phyloP scores from a whole-genome alignment of 2,888 invertebrate genomes.

The Eristalis intricaria region DNA sequence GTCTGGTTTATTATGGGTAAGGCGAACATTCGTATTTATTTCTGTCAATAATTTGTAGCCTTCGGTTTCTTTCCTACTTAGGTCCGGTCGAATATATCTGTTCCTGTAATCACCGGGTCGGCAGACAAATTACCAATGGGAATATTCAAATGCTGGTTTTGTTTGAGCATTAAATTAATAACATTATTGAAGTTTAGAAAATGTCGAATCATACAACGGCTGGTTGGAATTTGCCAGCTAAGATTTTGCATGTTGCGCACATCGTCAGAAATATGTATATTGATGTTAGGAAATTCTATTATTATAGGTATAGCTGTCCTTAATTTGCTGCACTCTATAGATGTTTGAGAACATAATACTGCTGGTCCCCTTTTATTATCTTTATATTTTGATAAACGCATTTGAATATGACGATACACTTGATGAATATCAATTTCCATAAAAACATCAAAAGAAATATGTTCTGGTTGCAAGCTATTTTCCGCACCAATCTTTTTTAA shows the following conservation, averaged over 20 bases:
- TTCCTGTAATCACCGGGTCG: conserved; percentile 93
- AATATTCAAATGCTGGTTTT: conserved; percentile 94
- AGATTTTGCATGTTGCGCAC: conserved; percentile 90
- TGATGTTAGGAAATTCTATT: conserved; percentile 85
- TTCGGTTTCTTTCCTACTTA: conserved; percentile 97
- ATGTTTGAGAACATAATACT: conserved; percentile 90
- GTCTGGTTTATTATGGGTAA: conserved; percentile 81
- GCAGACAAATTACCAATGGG: conserved; percentile 95
- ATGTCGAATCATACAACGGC: conserved; percentile 91
- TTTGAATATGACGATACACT: conserved; percentile 88
- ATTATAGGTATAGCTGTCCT: conserved; percentile 87
- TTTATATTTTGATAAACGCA: conserved; percentile 89
- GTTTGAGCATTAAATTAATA: conserved; percentile 87
- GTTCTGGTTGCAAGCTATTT: conserved; percentile 85
- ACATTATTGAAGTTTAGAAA: conserved; percentile 90
- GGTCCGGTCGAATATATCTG: conserved; percentile 98
- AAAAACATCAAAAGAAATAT: conserved; percentile 89
- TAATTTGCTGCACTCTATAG: conserved; percentile 84
- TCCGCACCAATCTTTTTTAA: conserved; percentile 82
- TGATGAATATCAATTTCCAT: conserved; percentile 90
- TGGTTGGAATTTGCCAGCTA: conserved; percentile 96
- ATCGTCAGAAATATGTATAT: conserved; percentile 88
- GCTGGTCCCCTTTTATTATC: conserved; percentile 95
- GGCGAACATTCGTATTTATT: conserved; percentile 78
- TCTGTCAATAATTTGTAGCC: conserved; percentile 87